These are phyloP conservation scores for Hypanus sabinus DNA, from an alignment of 2,113 vertebrate genomes.

Conservation along the genomic window DNA sequence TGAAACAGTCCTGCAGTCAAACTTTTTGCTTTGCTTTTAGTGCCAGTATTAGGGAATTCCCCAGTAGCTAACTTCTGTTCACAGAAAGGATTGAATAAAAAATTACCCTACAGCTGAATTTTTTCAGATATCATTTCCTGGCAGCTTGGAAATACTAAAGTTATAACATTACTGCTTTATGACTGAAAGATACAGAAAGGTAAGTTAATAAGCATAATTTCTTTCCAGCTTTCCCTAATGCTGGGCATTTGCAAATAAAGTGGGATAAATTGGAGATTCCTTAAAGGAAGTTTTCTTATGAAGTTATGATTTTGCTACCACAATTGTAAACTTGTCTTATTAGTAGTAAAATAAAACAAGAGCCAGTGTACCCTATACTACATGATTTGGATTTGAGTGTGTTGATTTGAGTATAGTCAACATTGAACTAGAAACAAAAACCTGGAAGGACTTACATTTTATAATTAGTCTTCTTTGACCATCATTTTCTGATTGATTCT, in stretches of 20 bases:
- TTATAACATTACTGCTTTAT: not conserved
- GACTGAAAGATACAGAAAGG: not conserved
- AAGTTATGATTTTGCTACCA: not conserved
- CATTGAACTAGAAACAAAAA: not conserved
- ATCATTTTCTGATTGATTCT: not conserved
- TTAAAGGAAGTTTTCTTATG: not conserved
- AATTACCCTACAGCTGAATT: not conserved
- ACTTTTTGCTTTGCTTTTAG: not conserved
- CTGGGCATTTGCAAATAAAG: not conserved
- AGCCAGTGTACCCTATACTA: not conserved
- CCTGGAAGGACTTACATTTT: not conserved
- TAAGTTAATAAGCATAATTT: constrained; percentile 10
- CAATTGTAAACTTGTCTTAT: too few species aligned
- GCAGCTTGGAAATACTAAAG: not conserved
- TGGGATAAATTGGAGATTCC: not conserved
- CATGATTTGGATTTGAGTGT: not conserved
- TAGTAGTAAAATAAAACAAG: not conserved
- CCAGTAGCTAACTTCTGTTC: not conserved
- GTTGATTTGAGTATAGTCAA: not conserved
- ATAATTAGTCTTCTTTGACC: not conserved
- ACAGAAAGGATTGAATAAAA: not conserved
- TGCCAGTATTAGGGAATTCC: not conserved
- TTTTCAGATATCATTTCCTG: not conserved
- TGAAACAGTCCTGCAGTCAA: not conserved
- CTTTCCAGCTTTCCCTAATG: not conserved